Evolutionary conservation across 2,888 invertebrate genomes (phyloP), one percentile per base, ranked within the genome.

Genomic region (Synergus japonicus): DNA sequence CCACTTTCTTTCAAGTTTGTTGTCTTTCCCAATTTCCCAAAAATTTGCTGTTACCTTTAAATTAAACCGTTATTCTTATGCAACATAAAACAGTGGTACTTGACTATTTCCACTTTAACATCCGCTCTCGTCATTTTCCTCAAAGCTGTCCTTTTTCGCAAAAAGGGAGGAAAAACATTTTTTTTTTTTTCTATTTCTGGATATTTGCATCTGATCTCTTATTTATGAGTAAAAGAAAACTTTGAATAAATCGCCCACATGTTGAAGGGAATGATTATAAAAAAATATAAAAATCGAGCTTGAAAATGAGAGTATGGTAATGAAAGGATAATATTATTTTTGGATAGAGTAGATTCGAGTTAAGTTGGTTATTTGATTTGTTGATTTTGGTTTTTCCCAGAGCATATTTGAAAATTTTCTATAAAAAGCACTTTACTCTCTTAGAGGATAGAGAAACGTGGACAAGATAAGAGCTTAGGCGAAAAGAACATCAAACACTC

Each of bases 401-500:
- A 66, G 43, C n/a, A 18, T 66, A 66, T 66, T 66, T 66, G 44
- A 66, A 66, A 66, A 18, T 44, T 66, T 66, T 43, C 43, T 43
- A 18, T 43, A 66, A 66, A 66, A 44, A 66, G 43, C 66, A 41
- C 43, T 66, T 66, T 43, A 44, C 66, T 78, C 63, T 78, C 54
- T 58, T 44, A 80, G 81, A 77, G 76, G 37, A 10, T 10, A 44
- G 66, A 44, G 43, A 43, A 43, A 5, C 43, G 10, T 79, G 76
- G 82, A 66, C 80, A 79, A 79, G 81, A 78, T 81, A 81, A 82
- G 82, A 81, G 78, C 81, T 66, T 81, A 80, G 76, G 80, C 83
- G 82, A 84, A 84, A 87, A 84, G 83, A 85, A 87, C 86, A 85
- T 84, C 85, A 84, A 83, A 83, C 84, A 85, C 79, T 82, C 78